Base-by-base conservation (phyloP, 1,140 invertebrate species). In the Papilio machaon region DNA sequence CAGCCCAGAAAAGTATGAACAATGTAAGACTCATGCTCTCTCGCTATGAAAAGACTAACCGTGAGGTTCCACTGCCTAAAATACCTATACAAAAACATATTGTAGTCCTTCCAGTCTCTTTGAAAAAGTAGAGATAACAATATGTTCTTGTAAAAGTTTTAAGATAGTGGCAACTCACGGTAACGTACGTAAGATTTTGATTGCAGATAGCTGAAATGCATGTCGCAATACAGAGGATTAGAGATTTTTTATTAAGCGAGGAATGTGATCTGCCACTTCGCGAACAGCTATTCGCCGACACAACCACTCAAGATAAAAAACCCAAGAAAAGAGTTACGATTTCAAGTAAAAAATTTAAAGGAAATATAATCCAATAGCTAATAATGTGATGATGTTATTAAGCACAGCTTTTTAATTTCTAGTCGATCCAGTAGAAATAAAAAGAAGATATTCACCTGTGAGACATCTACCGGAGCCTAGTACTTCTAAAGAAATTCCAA, bases 191-290 rank as follows among this genome's bases (percentile, higher is more conserved):
- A 58, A 58, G 7, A 58, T 15, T 64, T 78, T 81, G 73, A 79
- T 80, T 46, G 30, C 35, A 94, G 93, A 89, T 94, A 76, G 93
- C 93, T 43, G 93, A 94, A 89, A 88, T 94, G 89, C 88, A 88
- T 46, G 93, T 94, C 11, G 93, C 92, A 1, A 83, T 94, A 46
- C 88, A 94, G 82, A 90, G 93, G 79, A 93, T 94, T 43, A 87
- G 92, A 46, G 90, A 92, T 47, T 94, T 92, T 77, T 84, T 94
- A 80, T 81, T 94, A 60, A 92, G 87, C 74, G 91, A 94, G 82
- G 90, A 94, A 74, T 94, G 92, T 80, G 80, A 86, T 4, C 78
- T 93, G 11, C 87, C 91, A 19, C 80, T 80, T 1, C 86, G 85
- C 76, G 58, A 80, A 3, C 82, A 80, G 67, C 60, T 79, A 19